phyloP scores from a whole-genome alignment of 2,888 invertebrate species.

The Ganaspis brasiliensis region DNA sequence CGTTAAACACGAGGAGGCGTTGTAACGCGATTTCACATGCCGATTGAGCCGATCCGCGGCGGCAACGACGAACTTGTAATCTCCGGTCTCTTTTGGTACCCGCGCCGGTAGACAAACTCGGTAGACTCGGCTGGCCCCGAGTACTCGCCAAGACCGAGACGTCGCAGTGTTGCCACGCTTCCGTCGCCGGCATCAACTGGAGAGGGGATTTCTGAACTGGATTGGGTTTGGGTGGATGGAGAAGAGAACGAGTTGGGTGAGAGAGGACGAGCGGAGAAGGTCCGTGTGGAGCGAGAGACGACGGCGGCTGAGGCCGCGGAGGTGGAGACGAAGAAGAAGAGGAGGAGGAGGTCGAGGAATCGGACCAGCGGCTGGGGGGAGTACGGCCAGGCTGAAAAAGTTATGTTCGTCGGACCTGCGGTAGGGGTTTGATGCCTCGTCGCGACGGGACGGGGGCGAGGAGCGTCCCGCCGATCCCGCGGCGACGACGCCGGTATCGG shows the following conservation, averaged over 20 bases:
- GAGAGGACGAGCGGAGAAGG: slow-evolving; percentile 45
- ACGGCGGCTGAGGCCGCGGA: slow-evolving; percentile 47
- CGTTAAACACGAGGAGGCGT: background rate
- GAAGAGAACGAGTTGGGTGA: slow-evolving; percentile 65
- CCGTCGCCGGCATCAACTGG: slow-evolving; percentile 69
- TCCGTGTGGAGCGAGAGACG: slow-evolving; percentile 47
- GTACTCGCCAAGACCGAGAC: slow-evolving; percentile 78
- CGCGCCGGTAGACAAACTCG: slow-evolving; percentile 79
- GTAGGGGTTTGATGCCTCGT: slow-evolving; percentile 67
- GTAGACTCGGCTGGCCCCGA: slow-evolving; percentile 78
- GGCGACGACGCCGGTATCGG: slow-evolving; percentile 54
- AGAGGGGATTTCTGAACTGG: slow-evolving; percentile 75
- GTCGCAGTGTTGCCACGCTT: slow-evolving; percentile 79
- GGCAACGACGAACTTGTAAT: slow-evolving; percentile 68
- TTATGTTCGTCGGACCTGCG: slow-evolving; percentile 67
- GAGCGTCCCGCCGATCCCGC: slow-evolving; percentile 48
- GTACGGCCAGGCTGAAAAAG: slow-evolving; percentile 64
- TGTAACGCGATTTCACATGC: slow-evolving; percentile 22
- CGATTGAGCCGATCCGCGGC: slow-evolving; percentile 43
- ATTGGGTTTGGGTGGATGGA: slow-evolving; percentile 70
- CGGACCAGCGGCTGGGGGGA: slow-evolving; percentile 50
- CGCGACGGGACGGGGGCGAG: slow-evolving; percentile 56
- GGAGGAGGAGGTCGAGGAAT: slow-evolving; percentile 60
- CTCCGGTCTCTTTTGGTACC: slow-evolving; percentile 74
- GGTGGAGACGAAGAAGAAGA: slow-evolving; percentile 48